Conservation (phyloP, 2,888 invertebrate species). For the Colletes collaris region DNA sequence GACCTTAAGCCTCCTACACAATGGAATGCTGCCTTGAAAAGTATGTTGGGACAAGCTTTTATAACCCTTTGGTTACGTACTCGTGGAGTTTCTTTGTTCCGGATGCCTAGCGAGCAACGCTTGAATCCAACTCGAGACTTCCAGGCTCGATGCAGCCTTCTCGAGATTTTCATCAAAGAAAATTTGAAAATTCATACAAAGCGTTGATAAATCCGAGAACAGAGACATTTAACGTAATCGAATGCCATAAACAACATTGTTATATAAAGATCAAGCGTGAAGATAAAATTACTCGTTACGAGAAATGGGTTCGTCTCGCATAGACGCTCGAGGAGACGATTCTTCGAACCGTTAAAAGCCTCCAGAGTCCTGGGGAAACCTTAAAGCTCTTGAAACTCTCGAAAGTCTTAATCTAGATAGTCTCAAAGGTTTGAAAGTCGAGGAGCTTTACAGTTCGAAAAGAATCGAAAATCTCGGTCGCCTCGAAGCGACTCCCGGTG, state of each 20-base stretch:
- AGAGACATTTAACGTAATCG: too few species aligned
- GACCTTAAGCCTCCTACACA: slow-evolving; percentile 62
- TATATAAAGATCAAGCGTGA: too few species aligned
- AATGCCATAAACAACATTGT: too few species aligned
- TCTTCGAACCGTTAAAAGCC: slow-evolving; percentile 38
- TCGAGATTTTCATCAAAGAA: too few species aligned
- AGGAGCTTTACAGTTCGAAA: slow-evolving; percentile 14
- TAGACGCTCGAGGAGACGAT: slow-evolving; percentile 25
- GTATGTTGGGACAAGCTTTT: slow-evolving; percentile 5
- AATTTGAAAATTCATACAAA: too few species aligned
- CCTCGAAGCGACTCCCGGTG: slow-evolving; percentile 12
- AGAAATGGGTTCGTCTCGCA: slow-evolving; percentile 24
- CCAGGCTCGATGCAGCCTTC: too few species aligned
- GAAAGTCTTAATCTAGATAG: slow-evolving; percentile 37
- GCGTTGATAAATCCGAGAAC: too few species aligned
- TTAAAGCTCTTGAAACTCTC: slow-evolving; percentile 28
- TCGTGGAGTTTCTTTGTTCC: slow-evolving; percentile 5
- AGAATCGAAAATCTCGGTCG: slow-evolving; percentile 46
- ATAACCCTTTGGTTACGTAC: slow-evolving; percentile 1
- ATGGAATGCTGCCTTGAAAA: slow-evolving; percentile 17
- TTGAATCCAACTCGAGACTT: not conserved
- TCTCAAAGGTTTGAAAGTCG: slow-evolving; percentile 23
- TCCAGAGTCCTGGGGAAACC: not conserved
- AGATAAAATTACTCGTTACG: slow-evolving; percentile 20
- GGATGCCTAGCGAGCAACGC: not conserved